Conservation (phyloP, 2,888 invertebrate genomes). For the Lamproptera curius region DNA sequence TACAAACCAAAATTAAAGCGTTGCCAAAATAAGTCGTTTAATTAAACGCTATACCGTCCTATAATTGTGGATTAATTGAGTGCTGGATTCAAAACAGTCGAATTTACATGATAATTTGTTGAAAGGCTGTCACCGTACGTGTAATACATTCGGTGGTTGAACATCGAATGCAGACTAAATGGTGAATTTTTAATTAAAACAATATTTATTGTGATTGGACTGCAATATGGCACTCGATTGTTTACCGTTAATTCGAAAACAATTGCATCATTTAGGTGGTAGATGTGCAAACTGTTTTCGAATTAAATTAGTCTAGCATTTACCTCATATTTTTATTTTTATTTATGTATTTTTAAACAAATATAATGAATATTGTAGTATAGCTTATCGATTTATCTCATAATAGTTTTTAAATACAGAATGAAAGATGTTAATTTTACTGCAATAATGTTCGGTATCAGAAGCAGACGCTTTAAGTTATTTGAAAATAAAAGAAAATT, state of each 20-base stretch:
- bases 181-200: constrained; percentile 17
- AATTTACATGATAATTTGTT: constrained; percentile 56
- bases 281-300: too few species aligned
- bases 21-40: constrained; percentile 51
- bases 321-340: too few species aligned
- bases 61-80: constrained; percentile 60
- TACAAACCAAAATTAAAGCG: constrained; percentile 52
- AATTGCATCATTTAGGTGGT: constrained; percentile 20
- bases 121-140: constrained; percentile 27
- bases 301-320: too few species aligned
- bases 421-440: too few species aligned
- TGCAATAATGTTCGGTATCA: too few species aligned
- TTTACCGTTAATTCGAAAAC: background rate
- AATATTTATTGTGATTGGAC: constrained; percentile 14
- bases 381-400: too few species aligned
- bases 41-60: constrained; percentile 52
- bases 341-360: too few species aligned
- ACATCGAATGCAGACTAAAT: constrained; percentile 8
- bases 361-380: too few species aligned
- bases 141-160: constrained; percentile 11
- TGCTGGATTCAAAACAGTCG: constrained; percentile 46
- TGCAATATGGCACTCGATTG: constrained; percentile 1
- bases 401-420: too few species aligned
- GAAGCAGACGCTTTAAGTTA: too few species aligned
- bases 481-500: too few species aligned